phyloP scores from a whole-genome alignment of 2,888 invertebrate species.

The Cerastis leucographa region DNA sequence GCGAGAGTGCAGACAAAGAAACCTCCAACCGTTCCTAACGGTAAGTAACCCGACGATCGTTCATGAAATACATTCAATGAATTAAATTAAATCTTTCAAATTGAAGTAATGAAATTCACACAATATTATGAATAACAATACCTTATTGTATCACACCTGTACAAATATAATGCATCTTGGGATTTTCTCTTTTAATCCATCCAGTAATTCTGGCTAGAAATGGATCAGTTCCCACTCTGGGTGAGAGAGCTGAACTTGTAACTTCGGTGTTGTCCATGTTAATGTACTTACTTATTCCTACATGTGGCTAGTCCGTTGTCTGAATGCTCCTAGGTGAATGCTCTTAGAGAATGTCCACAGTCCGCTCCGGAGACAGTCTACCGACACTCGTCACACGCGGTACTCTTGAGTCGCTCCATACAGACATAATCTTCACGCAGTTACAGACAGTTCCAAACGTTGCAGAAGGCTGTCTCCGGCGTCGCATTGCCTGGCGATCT shows the following conservation, averaged over 20 bases:
- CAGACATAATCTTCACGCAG: conserved; percentile 40
- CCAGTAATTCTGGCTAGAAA: conserved; percentile 92
- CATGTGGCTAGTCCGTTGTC: conserved; percentile 87
- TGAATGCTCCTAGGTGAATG: conserved; percentile 90
- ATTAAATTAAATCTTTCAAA: conserved; percentile 28
- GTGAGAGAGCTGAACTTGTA: conserved; percentile 91
- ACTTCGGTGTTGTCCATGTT: conserved; percentile 88
- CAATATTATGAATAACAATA: conserved; percentile 52
- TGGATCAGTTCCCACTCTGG: conserved; percentile 92
- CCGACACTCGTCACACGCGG: conserved; percentile 45
- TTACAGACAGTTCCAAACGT: conserved; percentile 37
- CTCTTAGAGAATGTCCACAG: conserved; percentile 86
- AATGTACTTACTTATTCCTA: conserved; percentile 80
- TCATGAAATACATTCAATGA: conserved; percentile 50
- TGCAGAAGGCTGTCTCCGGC: conserved; percentile 83
- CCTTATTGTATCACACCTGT: conserved; percentile 65
- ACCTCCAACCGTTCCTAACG: conserved; percentile 97
- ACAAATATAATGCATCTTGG: conserved; percentile 85
- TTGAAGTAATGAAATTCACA: conserved; percentile 46
- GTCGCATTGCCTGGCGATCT: conserved; percentile 76
- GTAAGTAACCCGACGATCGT: conserved; percentile 90
- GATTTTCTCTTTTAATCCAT: conserved; percentile 88
- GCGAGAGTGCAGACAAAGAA: conserved; percentile 99
- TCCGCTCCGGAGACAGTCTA: conserved; percentile 84
- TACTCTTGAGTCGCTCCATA: conserved; percentile 33